phyloP scores from a whole-genome alignment of 1,140 invertebrate genomes.

The Hormaphis cornu region DNA sequence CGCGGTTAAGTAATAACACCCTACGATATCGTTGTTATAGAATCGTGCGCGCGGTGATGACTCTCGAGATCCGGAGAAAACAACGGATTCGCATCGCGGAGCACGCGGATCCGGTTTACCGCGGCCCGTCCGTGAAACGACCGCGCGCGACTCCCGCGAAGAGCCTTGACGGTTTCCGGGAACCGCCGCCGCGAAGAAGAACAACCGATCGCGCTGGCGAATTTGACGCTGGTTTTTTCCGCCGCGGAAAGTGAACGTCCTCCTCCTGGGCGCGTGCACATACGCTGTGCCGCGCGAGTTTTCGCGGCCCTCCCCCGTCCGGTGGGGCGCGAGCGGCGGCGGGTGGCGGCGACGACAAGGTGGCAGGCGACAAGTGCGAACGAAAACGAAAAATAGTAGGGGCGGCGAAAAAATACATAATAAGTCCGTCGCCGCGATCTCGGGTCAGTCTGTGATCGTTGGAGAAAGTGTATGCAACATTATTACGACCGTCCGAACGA shows the following conservation, averaged over 20 bases:
- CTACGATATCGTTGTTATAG: not conserved
- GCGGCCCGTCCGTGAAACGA: conserved; percentile 9
- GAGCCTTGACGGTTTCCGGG: conserved; percentile 26
- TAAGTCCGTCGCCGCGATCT: conserved; percentile 8
- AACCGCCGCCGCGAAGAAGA: not conserved
- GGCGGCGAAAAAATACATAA: conserved; percentile 20
- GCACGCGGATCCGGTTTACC: conserved; percentile 24
- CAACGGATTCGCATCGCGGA: conserved; percentile 15
- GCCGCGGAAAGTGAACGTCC: conserved; percentile 11
- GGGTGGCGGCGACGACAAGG: no score
- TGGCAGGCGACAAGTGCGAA: not conserved
- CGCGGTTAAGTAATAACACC: not conserved
- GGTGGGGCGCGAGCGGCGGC: not conserved
- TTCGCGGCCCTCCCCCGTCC: not conserved
- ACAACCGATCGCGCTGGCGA: no score
- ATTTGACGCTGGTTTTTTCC: conserved; percentile 12
- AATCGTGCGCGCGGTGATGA: not conserved
- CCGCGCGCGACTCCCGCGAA: not conserved
- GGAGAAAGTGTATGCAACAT: conserved; percentile 31
- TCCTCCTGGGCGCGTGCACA: no score
- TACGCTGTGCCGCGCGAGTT: no score
- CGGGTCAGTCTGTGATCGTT: conserved; percentile 15
- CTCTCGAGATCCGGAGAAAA: conserved; percentile 26
- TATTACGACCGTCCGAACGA: conserved; percentile 12
- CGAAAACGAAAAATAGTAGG: conserved; percentile 12